Percentiles rank a stretch among this genome's conserved stretches.
Evolutionary conservation across 1,140 invertebrate genomes (phyloP).

Genomic region (Chymomyza costata): DNA sequence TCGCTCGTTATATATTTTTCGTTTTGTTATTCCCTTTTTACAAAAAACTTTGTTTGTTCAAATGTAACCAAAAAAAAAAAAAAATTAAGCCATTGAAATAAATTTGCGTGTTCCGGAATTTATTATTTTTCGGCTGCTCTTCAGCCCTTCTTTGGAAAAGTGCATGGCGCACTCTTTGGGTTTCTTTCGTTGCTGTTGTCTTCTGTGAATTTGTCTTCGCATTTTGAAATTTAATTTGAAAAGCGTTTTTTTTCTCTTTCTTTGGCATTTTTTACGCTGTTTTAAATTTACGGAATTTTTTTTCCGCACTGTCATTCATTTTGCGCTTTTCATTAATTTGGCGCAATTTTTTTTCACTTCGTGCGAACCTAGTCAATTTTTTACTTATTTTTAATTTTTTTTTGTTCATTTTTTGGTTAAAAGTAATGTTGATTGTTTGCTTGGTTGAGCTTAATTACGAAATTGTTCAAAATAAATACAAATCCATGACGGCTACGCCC

Average conservation of each 20-base stretch:
- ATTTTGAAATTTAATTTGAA: conserved; percentile 62
- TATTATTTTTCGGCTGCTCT: conserved; percentile 1
- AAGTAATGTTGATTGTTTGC: conserved; percentile 71
- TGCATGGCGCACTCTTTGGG: conserved; percentile 32
- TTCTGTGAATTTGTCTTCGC: conserved; percentile 32
- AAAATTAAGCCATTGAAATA: conserved; percentile 34
- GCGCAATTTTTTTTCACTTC: conserved; percentile 42
- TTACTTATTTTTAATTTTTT: conserved; percentile 33
- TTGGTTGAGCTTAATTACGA: conserved; percentile 64
- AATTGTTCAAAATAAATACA: conserved; percentile 72
- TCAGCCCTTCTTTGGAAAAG: conserved; percentile 2
- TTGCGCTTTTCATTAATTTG: conserved; percentile 65
- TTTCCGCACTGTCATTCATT: conserved; percentile 62
- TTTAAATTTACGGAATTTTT: conserved; percentile 28
- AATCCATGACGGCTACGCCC: conserved; percentile 36
- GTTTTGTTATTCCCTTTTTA: background rate
- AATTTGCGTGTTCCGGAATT: conserved; percentile 59
- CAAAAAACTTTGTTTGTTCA: too few relatives aligned
- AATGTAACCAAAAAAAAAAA: too few relatives aligned
- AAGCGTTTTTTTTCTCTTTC: conserved; percentile 38
- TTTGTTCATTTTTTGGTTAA: conserved; percentile 39
- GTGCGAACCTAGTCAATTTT: conserved; percentile 60
- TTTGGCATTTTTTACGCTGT: conserved; percentile 36
- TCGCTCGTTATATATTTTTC: conserved; percentile 32
- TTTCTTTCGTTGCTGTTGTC: conserved; percentile 3